phyloP scores from a whole-genome alignment of 1,140 invertebrate species.

The Chrysoperla carnea region DNA sequence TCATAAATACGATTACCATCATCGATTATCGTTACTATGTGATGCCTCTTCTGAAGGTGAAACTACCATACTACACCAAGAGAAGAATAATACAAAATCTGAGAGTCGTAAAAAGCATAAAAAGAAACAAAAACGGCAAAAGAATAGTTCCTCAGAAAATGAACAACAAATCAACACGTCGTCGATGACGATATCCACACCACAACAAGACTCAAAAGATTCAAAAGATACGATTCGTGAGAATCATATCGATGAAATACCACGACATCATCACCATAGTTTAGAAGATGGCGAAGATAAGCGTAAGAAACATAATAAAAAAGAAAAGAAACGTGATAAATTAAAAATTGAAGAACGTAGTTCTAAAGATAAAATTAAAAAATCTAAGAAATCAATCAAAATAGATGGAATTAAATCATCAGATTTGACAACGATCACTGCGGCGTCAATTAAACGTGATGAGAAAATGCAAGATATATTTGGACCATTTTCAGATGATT shows the following conservation, averaged over 20 bases:
- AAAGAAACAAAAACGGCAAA: slow-evolving; percentile 64
- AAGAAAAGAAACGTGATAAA: slow-evolving; percentile 53
- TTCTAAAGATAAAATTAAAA: slow-evolving; percentile 36
- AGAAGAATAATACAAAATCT: slow-evolving; percentile 15
- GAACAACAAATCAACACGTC: slow-evolving; percentile 27
- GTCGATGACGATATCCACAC: neutral
- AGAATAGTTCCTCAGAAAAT: slow-evolving; percentile 35
- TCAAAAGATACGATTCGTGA: slow-evolving; percentile 12
- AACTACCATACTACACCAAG: slow-evolving; percentile 15
- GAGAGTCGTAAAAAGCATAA: slow-evolving; percentile 58
- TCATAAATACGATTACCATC: neutral
- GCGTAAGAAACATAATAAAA: slow-evolving; percentile 44
- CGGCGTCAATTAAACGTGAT: slow-evolving; percentile 31
- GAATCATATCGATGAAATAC: slow-evolving; percentile 13
- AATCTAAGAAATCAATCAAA: slow-evolving; percentile 31
- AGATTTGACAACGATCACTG: slow-evolving; percentile 3
- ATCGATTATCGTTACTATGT: slow-evolving; percentile 11
- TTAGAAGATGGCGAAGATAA: slow-evolving; percentile 27
- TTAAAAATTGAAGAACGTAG: slow-evolving; percentile 43
- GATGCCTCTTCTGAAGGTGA: slow-evolving; percentile 37
- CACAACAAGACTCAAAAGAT: slow-evolving; percentile 5
- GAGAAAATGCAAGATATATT: slow-evolving; percentile 78
- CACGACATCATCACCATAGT: slow-evolving; percentile 8
- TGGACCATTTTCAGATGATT: slow-evolving; percentile 65
- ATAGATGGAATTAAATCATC: slow-evolving; percentile 11